phyloP scores from a whole-genome alignment of 2,113 vertebrate species.

The Eleginops maclovinus region DNA sequence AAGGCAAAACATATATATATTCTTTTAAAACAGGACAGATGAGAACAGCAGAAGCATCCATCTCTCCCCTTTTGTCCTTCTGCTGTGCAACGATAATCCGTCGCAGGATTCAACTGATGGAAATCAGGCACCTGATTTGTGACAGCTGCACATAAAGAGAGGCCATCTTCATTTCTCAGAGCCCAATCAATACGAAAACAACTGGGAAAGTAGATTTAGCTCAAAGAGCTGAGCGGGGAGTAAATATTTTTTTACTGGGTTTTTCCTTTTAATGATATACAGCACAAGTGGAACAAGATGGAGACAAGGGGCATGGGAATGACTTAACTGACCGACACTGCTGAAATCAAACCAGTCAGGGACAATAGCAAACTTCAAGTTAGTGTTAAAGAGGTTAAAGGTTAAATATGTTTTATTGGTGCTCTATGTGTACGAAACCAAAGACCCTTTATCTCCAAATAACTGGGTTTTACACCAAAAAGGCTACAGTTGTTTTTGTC shows the following conservation, averaged over 20 bases:
- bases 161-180: constrained; percentile 35
- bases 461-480: constrained; percentile 41
- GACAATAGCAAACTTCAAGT: constrained; percentile 45
- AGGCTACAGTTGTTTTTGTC: constrained; percentile 41
- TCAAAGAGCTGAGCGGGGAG: constrained; percentile 63
- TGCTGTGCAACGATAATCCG: constrained; percentile 45
- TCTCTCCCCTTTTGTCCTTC: background rate
- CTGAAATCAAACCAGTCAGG: constrained; percentile 30
- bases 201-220: constrained; percentile 62
- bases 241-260: constrained; percentile 70
- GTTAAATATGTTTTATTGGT: constrained; percentile 42
- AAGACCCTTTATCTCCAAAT: constrained; percentile 28
- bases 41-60: constrained; percentile 2
- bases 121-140: constrained; percentile 70
- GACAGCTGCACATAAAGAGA: constrained; percentile 69
- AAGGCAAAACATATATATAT: background rate
- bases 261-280: constrained; percentile 74
- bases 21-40: background rate
- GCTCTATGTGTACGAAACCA: constrained; percentile 20
- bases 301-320: constrained; percentile 43
- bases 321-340: constrained; percentile 31
- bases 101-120: constrained; percentile 54
- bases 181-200: constrained; percentile 51
- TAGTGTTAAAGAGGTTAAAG: constrained; percentile 32
- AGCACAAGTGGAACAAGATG: constrained; percentile 76